Base-by-base conservation (phyloP, 2,113 vertebrate species). In the Leptodactylus fuscus region DNA sequence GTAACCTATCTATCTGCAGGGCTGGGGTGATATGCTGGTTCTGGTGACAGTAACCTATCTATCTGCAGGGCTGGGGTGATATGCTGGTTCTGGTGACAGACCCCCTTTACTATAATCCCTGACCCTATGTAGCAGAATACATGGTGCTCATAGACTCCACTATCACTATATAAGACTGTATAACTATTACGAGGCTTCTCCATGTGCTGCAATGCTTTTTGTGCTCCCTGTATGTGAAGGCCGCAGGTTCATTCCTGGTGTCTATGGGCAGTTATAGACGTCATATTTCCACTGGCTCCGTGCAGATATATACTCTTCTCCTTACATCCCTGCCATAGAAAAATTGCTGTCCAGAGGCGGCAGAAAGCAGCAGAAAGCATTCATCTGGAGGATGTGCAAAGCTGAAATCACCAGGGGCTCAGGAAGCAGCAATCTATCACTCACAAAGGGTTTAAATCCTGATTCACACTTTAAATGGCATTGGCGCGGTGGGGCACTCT, bases 381-480 rank as follows among this genome's bases (percentile, higher is more conserved):
- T 78, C 76, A 78, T 78, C 51, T 78, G 29, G 51, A 58, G 76
- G 16, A 78, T 41, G 76, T 78, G 32, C 38, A 55, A 58, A 36
- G 41, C 67, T 53, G 67, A 82, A 81, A 53, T 16, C 81, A 69
- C 46, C 81, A 11, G 65, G 69, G 69, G 51, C 22, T 60, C 69
- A 3, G 85, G 91, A 89, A 85, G 85, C 88, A 49, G 87, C 87
- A 76, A 49, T 87, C 88, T 88, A 88, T 87, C 85, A 90, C 81
- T 88, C 90, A 90, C 85, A 89, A 88, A 91, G 90, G 36, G 91
- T 90, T 91, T 91, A 91, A 91, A 92, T 91, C 81, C 88, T 85
- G 91, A 89, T 90, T 89, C 89, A 86, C 87, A 81, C 86, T 91
- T 87, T 88, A 90, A 90, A 91, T 82, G 87, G 89, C 88, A 87